Evolutionary conservation across 1,140 invertebrate genomes (phyloP).

Genomic region (Ectropis grisescens): DNA sequence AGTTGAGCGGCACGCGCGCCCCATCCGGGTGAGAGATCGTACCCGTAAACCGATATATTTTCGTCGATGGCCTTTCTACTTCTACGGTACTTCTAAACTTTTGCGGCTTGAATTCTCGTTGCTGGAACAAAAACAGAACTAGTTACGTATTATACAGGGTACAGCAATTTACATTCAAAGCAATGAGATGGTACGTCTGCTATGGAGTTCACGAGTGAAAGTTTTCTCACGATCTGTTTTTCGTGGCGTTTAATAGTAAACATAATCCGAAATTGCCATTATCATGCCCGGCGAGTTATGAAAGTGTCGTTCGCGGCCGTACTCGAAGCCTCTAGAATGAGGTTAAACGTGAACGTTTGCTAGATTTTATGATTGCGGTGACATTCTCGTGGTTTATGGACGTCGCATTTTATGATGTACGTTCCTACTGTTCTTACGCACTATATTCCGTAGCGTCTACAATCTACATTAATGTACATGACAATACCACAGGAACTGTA

Average conservation of each 20-base stretch:
- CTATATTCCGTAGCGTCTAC: no score
- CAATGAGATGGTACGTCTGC: background rate
- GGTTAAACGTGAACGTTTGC: no score
- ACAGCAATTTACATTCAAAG: no score
- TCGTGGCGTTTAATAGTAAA: conserved; percentile 7
- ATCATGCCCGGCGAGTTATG: conserved; percentile 8
- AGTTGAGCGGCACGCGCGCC: conserved; percentile 85
- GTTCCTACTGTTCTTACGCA: no score
- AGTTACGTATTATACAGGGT: background rate
- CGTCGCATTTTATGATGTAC: no score
- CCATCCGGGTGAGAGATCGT: conserved; percentile 87
- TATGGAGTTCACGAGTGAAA: conserved; percentile 13
- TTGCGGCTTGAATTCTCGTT: conserved; percentile 81
- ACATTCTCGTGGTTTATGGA: no score
- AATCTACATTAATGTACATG: no score
- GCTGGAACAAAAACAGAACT: conserved; percentile 47
- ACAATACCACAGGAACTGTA: no score
- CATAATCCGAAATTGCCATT: conserved; percentile 6
- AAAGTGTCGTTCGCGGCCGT: conserved; percentile 9
- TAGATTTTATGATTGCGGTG: no score
- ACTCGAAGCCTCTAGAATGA: conserved; percentile 5
- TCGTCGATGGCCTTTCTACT: conserved; percentile 94
- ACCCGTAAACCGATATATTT: conserved; percentile 96
- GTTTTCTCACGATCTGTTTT: conserved; percentile 25
- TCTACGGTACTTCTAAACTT: conserved; percentile 89